phyloP scores from a whole-genome alignment of 1,140 invertebrate genomes.

The Formica exsecta region DNA sequence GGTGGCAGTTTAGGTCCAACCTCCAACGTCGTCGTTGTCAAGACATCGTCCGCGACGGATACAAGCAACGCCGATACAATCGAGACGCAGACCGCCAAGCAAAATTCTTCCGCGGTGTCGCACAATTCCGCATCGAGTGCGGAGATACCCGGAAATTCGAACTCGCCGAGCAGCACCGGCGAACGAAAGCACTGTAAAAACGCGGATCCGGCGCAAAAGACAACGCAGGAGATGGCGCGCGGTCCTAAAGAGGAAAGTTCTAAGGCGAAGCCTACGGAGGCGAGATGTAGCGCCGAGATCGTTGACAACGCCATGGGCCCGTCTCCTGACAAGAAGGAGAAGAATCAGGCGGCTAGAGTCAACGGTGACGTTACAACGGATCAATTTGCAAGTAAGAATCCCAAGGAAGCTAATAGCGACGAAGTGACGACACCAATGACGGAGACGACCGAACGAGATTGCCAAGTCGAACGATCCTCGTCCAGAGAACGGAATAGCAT shows the following conservation, averaged over 20 bases:
- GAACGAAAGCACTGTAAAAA: slow-evolving; percentile 58
- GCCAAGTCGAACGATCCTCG: slow-evolving; percentile 14
- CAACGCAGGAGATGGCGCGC: not conserved
- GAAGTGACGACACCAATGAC: slow-evolving; percentile 52
- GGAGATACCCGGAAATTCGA: slow-evolving; percentile 1
- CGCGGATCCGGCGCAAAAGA: slow-evolving; percentile 38
- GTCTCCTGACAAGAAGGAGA: slow-evolving; percentile 40
- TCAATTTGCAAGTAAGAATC: slow-evolving; percentile 12
- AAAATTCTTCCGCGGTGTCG: slow-evolving; percentile 43
- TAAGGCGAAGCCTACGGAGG: slow-evolving; percentile 36
- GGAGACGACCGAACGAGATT: slow-evolving; percentile 6
- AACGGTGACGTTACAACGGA: slow-evolving; percentile 56
- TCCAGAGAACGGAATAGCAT: slow-evolving; percentile 27
- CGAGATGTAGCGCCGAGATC: not conserved
- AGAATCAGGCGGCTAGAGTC: slow-evolving; percentile 44
- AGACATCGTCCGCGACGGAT: slow-evolving; percentile 60
- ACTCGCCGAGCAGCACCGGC: not conserved
- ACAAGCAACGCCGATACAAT: not conserved
- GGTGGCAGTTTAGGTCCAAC: slow-evolving; percentile 47
- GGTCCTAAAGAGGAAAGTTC: slow-evolving; percentile 48
- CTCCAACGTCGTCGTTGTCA: slow-evolving; percentile 66
- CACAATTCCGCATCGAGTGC: not conserved
- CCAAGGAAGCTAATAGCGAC: slow-evolving; percentile 17
- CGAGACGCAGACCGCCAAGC: slow-evolving; percentile 8
- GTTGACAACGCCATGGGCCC: not conserved